Conservation (phyloP, 1,140 invertebrate species). For the Drosophila mayri region DNA sequence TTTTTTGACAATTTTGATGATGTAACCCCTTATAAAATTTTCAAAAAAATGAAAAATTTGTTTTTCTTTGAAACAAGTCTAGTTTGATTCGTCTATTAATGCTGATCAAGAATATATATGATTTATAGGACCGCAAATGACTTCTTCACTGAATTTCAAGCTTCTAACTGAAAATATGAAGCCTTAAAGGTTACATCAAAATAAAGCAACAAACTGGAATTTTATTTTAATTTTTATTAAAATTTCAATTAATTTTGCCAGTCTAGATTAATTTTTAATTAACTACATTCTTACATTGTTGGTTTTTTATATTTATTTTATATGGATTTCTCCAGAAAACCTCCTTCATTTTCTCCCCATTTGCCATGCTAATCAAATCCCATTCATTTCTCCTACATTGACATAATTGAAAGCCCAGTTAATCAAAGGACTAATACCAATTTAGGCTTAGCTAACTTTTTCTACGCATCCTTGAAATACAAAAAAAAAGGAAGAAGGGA, state of each 20-base stretch:
- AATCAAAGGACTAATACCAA: slow-evolving; percentile 16
- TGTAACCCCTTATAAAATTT: too few species aligned
- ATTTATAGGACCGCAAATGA: too few species aligned
- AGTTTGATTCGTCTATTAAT: too few species aligned
- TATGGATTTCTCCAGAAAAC: not conserved
- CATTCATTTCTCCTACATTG: not conserved
- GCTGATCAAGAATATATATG: too few species aligned
- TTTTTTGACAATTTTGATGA: too few species aligned
- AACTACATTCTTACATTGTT: not conserved
- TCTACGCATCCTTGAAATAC: slow-evolving; percentile 1
- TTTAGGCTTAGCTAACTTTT: slow-evolving; percentile 17
- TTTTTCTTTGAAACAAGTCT: too few species aligned
- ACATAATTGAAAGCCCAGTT: slow-evolving; percentile 28
- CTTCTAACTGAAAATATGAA: not conserved
- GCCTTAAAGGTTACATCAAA: not conserved
- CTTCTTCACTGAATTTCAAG: not conserved
- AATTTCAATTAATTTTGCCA: not conserved
- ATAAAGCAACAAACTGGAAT: not conserved
- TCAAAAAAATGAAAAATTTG: too few species aligned
- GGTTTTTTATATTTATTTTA: not conserved
- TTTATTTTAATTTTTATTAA: not conserved
- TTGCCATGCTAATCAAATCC: slow-evolving; percentile 12
- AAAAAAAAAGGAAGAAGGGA: not conserved
- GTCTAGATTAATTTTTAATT: too few species aligned
- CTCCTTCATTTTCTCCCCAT: not conserved